phyloP scores from a whole-genome alignment of 1,140 invertebrate species.

The Rhizoglyphus robini region DNA sequence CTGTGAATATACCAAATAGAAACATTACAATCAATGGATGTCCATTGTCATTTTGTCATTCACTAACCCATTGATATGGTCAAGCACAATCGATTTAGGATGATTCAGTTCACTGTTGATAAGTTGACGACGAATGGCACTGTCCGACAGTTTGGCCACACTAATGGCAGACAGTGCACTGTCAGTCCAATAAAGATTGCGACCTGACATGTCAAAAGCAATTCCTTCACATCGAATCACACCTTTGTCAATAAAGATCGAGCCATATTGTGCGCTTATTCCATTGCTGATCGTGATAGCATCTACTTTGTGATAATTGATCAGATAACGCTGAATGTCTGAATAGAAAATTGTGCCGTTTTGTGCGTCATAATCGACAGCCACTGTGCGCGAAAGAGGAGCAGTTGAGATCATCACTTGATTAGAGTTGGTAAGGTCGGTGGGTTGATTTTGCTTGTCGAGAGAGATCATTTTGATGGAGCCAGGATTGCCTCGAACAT shows the following conservation, averaged over 20 bases:
- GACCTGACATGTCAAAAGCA: slow-evolving; percentile 65
- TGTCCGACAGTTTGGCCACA: slow-evolving; percentile 44
- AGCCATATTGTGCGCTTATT: not conserved
- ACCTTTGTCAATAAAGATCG: slow-evolving; percentile 27
- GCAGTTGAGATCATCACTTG: slow-evolving; percentile 50
- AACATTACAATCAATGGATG: slow-evolving; percentile 16
- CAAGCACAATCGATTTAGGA: slow-evolving; percentile 51
- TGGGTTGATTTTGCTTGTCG: slow-evolving; percentile 18
- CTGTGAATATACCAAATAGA: slow-evolving; percentile 27
- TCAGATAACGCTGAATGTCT: slow-evolving; percentile 43
- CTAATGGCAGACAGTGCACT: slow-evolving; percentile 45
- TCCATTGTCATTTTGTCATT: not conserved
- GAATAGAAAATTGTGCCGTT: slow-evolving; percentile 52
- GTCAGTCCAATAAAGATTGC: slow-evolving; percentile 72
- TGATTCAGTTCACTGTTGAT: slow-evolving; percentile 40
- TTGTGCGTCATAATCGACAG: slow-evolving; percentile 53
- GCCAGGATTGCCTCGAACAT: slow-evolving; percentile 45
- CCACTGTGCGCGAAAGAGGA: slow-evolving; percentile 45
- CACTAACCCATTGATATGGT: slow-evolving; percentile 44
- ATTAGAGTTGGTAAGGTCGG: not conserved
- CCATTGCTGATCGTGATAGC: slow-evolving; percentile 31
- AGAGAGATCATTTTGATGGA: slow-evolving; percentile 44
- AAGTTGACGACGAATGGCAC: slow-evolving; percentile 40
- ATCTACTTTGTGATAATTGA: slow-evolving; percentile 37
- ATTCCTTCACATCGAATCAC: slow-evolving; percentile 55